Percentiles rank a stretch among this genome's conserved stretches.
Evolutionary conservation across 2,113 vertebrate genomes (phyloP).

Genomic region (Alectura lathami): DNA sequence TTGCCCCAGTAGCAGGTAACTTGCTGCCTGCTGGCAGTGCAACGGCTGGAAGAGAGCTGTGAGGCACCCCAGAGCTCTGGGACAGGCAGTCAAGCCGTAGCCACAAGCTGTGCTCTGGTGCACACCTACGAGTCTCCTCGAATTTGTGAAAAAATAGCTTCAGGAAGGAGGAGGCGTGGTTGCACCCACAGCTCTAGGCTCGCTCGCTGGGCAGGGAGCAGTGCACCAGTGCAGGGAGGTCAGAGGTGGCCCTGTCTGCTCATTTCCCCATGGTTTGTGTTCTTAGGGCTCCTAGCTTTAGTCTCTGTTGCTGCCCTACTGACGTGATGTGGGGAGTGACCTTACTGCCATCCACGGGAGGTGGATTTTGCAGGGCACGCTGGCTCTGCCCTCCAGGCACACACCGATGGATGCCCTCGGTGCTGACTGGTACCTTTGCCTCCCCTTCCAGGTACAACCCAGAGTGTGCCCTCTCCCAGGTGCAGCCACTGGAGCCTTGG

Average conservation of each 20-base stretch:
- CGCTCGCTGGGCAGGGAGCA: neutral
- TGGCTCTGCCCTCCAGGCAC: neutral
- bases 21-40: neutral
- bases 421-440: neutral
- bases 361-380: neutral
- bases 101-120: neutral
- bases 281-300: neutral
- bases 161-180: neutral
- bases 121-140: neutral
- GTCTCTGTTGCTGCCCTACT: neutral
- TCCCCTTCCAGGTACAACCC: slow-evolving; percentile 82
- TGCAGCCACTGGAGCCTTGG: slow-evolving; percentile 79
- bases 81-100: fast-evolving
- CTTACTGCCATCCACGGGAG: neutral
- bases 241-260: neutral
- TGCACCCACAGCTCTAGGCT: neutral
- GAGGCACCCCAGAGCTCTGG: neutral
- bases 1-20: neutral
- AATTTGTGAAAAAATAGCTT: neutral
- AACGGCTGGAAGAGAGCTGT: neutral
- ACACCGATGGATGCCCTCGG: fast-evolving
- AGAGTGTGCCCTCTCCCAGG: slow-evolving; percentile 74
- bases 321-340: neutral
- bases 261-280: neutral
- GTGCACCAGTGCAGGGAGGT: neutral